Conservation (phyloP, 2,888 invertebrate genomes). For the Anaspis maculata region DNA sequence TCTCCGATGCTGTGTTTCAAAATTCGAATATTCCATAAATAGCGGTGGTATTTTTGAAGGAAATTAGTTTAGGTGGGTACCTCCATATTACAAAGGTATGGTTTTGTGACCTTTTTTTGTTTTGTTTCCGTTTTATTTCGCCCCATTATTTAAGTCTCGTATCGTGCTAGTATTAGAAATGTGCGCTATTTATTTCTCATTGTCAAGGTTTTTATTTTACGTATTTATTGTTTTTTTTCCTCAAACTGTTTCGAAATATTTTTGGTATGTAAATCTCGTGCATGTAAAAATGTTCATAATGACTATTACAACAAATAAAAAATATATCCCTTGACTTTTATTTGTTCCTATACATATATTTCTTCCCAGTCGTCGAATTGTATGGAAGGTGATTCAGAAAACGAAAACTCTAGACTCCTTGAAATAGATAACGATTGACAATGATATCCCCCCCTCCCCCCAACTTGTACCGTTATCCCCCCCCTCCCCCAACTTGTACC, state of each 20-base stretch:
- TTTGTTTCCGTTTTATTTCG: conserved; percentile 16
- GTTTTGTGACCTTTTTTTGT: conserved; percentile 20
- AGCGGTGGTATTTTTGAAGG: conserved; percentile 12
- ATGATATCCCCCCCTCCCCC: too few relatives aligned
- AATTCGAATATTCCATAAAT: conserved; percentile 12
- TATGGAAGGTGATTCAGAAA: too few relatives aligned
- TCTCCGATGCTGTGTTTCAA: too few relatives aligned
- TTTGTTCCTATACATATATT: too few relatives aligned
- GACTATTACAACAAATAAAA: conserved; percentile 29
- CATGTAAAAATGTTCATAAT: conserved; percentile 43
- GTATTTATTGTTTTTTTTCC: conserved; percentile 27
- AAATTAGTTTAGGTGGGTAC: conserved; percentile 28
- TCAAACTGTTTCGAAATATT: conserved; percentile 27
- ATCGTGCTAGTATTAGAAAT: conserved; percentile 24
- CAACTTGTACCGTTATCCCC: too few relatives aligned
- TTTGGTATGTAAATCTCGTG: conserved; percentile 38
- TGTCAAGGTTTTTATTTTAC: conserved; percentile 20
- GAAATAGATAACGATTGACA: too few relatives aligned
- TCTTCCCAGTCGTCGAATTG: too few relatives aligned
- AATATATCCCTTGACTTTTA: too few relatives aligned
- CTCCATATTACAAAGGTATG: conserved; percentile 27
- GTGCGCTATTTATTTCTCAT: conserved; percentile 29
- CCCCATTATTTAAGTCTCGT: conserved; percentile 23
- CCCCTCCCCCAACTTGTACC: too few relatives aligned
- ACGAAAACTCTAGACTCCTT: too few relatives aligned